Evolutionary conservation across 1,140 invertebrate genomes (phyloP).

Genomic region (Trigoniulus corallinus): DNA sequence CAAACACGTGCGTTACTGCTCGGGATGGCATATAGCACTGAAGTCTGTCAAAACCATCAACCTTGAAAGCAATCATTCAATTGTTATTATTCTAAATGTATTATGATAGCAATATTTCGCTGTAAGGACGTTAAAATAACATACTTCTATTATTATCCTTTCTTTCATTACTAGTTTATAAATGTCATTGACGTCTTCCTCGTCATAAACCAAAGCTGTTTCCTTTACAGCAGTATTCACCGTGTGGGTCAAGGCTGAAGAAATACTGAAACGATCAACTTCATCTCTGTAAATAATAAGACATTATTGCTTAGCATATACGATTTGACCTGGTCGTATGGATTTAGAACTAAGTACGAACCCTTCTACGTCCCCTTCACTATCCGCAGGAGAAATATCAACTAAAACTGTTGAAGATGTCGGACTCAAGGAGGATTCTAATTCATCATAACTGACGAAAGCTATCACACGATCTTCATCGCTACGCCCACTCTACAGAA

Average conservation of each 20-base stretch:
- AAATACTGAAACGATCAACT: constrained; percentile 24
- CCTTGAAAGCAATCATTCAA: constrained; percentile 24
- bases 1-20: constrained; percentile 47
- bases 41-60: constrained; percentile 40
- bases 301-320: constrained; percentile 1
- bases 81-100: constrained; percentile 4
- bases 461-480: constrained; percentile 22
- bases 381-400: constrained; percentile 18
- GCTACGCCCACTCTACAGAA: too few relatives aligned
- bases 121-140: not conserved
- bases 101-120: not conserved
- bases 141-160: constrained; percentile 39
- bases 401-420: constrained; percentile 16
- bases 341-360: constrained; percentile 8
- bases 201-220: constrained; percentile 26
- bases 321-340: not conserved
- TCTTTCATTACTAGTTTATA: constrained; percentile 41
- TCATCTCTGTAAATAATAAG: constrained; percentile 15
- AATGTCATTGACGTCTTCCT: constrained; percentile 33
- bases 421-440: constrained; percentile 40
- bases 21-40: constrained; percentile 50
- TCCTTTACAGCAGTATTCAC: constrained; percentile 21
- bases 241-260: constrained; percentile 15
- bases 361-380: constrained; percentile 19
- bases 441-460: constrained; percentile 34